Conservation (phyloP, 2,797 vertebrate species). For the Gambelia wislizenii region DNA sequence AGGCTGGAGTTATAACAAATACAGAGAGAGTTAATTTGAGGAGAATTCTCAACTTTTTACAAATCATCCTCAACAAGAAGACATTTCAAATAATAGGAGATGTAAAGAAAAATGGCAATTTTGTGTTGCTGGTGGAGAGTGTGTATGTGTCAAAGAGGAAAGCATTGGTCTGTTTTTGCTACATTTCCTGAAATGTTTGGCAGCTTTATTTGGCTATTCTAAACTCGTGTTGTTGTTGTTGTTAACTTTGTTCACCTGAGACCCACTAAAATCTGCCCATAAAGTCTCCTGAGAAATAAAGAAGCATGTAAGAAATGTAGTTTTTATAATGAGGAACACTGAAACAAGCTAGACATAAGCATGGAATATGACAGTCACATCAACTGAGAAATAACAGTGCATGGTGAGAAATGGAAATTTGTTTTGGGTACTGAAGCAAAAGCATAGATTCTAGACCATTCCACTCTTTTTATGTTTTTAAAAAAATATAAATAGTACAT, state of each 20-base stretch:
- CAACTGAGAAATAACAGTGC: neutral
- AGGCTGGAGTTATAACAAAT: too few species aligned
- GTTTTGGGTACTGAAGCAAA: neutral
- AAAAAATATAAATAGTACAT: neutral
- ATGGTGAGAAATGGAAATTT: neutral
- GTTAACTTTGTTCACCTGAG: neutral
- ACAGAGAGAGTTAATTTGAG: neutral
- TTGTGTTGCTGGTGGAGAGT: neutral
- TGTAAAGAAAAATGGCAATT: neutral
- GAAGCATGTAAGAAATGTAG: constrained; percentile 2
- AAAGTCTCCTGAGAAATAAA: neutral
- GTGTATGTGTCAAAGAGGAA: neutral
- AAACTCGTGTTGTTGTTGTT: neutral
- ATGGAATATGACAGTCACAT: neutral
- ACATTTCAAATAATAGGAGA: constrained; percentile 14
- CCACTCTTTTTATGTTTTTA: neutral
- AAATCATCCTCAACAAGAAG: constrained; percentile 3
- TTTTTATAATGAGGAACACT: neutral
- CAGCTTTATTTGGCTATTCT: neutral
- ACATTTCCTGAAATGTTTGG: neutral
- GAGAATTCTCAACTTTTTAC: neutral
- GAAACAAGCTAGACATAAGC: neutral
- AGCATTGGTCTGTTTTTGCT: constrained; percentile 1
- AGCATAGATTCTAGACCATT: neutral
- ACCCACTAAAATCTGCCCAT: neutral